phyloP scores from a whole-genome alignment of 2,113 vertebrate species.

The Varanus salvator region DNA sequence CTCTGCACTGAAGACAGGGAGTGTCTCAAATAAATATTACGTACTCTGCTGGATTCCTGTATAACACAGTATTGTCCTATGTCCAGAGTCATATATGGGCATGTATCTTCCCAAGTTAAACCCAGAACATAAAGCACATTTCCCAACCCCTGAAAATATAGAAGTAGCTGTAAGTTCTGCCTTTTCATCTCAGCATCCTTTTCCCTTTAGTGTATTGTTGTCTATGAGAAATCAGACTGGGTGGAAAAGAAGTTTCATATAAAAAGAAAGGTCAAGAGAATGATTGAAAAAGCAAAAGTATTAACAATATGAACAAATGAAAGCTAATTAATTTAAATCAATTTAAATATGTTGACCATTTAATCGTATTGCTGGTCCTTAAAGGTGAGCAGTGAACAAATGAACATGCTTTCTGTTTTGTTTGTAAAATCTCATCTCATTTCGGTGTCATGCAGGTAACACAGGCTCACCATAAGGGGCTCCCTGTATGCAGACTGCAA shows the following conservation, averaged over 20 bases:
- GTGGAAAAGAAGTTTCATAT: not conserved
- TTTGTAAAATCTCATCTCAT: not conserved
- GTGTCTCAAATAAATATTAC: not conserved
- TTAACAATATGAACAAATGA: not conserved
- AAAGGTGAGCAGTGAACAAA: not conserved
- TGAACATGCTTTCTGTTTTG: not conserved
- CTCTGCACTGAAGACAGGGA: not conserved
- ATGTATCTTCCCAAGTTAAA: not conserved
- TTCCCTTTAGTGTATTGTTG: not conserved
- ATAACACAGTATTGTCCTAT: not conserved
- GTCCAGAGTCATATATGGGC: not conserved
- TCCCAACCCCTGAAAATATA: not conserved
- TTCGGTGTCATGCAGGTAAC: not conserved
- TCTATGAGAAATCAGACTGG: no score
- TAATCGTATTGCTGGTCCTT: not conserved
- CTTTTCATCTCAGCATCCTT: not conserved
- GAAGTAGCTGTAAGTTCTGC: not conserved
- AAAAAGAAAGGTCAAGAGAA: not conserved
- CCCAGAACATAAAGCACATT: not conserved
- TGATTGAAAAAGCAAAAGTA: no score
- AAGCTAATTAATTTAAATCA: not conserved
- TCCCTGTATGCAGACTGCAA: not conserved
- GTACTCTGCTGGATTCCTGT: not conserved
- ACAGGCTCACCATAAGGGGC: not conserved
- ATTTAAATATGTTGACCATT: not conserved